These are phyloP conservation scores for Pagetopsis macropterus DNA, from an alignment of 2,797 vertebrate species.

Conservation along the genomic window DNA sequence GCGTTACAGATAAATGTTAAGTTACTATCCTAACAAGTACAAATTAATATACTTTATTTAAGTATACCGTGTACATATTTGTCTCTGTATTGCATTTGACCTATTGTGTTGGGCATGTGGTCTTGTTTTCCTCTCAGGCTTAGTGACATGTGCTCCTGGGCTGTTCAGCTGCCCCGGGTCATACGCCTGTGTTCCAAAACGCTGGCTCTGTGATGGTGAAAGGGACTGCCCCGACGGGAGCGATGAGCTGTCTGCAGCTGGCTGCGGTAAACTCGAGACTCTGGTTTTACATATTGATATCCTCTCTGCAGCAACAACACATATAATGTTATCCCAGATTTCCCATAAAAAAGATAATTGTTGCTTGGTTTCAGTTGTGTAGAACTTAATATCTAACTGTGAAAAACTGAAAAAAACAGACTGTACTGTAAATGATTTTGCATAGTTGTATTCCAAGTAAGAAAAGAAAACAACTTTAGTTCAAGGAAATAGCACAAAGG, in stretches of 20 bases:
- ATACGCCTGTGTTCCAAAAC: slow-evolving; percentile 92
- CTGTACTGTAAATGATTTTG: background rate
- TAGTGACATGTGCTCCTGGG: slow-evolving; percentile 91
- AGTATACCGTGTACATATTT: background rate
- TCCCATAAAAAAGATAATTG: background rate
- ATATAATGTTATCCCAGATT: slow-evolving; percentile 5
- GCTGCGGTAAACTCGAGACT: slow-evolving; percentile 88
- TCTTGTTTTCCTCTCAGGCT: slow-evolving; percentile 80
- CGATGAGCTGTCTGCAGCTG: slow-evolving; percentile 94
- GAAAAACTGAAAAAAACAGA: slow-evolving; percentile 12
- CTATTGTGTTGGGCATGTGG: slow-evolving; percentile 20
- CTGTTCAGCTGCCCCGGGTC: slow-evolving; percentile 95
- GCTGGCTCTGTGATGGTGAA: slow-evolving; percentile 98
- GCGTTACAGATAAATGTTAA: slow-evolving; percentile 14
- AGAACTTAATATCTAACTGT: background rate
- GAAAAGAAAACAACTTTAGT: slow-evolving; percentile 1
- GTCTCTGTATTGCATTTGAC: slow-evolving; percentile 16
- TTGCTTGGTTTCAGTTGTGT: background rate
- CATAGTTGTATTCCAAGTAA: background rate
- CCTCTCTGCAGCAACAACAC: background rate
- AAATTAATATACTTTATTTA: background rate
- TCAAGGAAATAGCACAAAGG: slow-evolving; percentile 9
- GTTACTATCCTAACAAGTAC: background rate
- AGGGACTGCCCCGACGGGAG: slow-evolving; percentile 96
- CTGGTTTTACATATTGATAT: background rate